A percentile compares a stretch with the other conserved stretches of the same genome.
These are phyloP conservation scores for Hetaerina titia DNA, from an alignment of 2,888 invertebrate species.

Conservation along the genomic window DNA sequence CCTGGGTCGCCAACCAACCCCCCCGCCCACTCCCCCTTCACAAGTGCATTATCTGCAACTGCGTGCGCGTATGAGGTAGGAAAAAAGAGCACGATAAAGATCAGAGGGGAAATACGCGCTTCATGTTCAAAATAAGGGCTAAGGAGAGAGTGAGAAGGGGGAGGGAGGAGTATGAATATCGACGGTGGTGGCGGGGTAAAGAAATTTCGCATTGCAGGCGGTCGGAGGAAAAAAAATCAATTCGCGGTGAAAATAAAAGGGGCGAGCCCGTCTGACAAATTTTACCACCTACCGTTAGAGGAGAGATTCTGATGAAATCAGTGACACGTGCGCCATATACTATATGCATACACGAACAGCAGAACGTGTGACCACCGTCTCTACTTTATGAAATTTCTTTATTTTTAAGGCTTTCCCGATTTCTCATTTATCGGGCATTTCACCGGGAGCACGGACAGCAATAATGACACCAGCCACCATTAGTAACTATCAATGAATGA, in stretches of 20 bases:
- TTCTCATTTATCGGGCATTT: not conserved
- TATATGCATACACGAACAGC: not conserved
- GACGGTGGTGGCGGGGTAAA: too few relatives aligned
- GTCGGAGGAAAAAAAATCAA: not conserved
- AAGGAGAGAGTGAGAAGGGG: not conserved
- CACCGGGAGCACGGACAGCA: too few relatives aligned
- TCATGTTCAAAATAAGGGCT: not conserved
- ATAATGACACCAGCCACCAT: not conserved
- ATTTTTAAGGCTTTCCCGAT: not conserved
- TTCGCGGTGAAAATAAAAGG: not conserved
- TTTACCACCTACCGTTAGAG: not conserved
- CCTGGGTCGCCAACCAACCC: not conserved
- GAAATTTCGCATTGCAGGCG: too few relatives aligned
- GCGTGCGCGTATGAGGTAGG: slow-evolving; percentile 2
- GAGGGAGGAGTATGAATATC: too few relatives aligned
- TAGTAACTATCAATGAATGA: not conserved
- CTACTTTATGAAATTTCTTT: not conserved
- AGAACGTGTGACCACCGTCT: not conserved
- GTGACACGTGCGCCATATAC: not conserved
- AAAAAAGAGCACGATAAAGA: slow-evolving; percentile 3
- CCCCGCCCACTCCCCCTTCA: not conserved
- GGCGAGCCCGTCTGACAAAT: not conserved
- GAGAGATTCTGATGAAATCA: slow-evolving; percentile 10
- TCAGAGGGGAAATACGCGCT: not conserved
- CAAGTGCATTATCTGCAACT: slow-evolving; percentile 12